phyloP scores from a whole-genome alignment of 2,888 invertebrate genomes.

The Gandaritis pyraliata region DNA sequence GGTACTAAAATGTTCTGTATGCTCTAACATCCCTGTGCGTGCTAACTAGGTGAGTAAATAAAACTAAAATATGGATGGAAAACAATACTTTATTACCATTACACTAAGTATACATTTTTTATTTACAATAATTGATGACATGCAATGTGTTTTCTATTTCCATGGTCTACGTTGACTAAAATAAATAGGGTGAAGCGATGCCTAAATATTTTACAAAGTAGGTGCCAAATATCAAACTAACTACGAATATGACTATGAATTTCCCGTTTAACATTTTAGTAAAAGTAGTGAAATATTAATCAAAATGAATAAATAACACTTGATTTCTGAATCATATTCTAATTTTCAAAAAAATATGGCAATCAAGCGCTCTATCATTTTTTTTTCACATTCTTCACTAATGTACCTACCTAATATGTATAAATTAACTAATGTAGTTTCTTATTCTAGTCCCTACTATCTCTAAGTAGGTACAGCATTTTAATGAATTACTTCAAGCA shows the following conservation, averaged over 20 bases:
- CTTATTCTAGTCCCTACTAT: background rate
- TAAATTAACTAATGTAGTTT: constrained; percentile 21
- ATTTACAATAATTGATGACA: constrained; percentile 32
- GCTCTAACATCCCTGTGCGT: constrained; percentile 9
- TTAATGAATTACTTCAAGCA: constrained; percentile 15
- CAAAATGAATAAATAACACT: background rate
- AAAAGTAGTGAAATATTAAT: background rate
- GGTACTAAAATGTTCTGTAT: too few species aligned
- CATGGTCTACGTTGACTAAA: constrained; percentile 33
- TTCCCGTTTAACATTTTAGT: too few species aligned
- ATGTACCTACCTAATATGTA: constrained; percentile 6
- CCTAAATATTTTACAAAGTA: constrained; percentile 1
- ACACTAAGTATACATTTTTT: constrained; percentile 21
- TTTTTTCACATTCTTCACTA: constrained; percentile 24
- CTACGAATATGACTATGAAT: too few species aligned
- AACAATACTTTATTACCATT: constrained; percentile 35
- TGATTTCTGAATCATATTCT: background rate
- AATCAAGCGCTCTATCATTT: constrained; percentile 54
- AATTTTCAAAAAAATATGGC: constrained; percentile 61
- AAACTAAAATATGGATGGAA: constrained; percentile 39
- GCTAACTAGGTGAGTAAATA: constrained; percentile 28
- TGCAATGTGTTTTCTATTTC: constrained; percentile 26
- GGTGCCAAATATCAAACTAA: background rate
- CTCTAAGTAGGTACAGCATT: background rate
- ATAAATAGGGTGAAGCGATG: constrained; percentile 34